phyloP scores from a whole-genome alignment of 1,140 invertebrate species.

The Paramacrobiotus metropolitanus region DNA sequence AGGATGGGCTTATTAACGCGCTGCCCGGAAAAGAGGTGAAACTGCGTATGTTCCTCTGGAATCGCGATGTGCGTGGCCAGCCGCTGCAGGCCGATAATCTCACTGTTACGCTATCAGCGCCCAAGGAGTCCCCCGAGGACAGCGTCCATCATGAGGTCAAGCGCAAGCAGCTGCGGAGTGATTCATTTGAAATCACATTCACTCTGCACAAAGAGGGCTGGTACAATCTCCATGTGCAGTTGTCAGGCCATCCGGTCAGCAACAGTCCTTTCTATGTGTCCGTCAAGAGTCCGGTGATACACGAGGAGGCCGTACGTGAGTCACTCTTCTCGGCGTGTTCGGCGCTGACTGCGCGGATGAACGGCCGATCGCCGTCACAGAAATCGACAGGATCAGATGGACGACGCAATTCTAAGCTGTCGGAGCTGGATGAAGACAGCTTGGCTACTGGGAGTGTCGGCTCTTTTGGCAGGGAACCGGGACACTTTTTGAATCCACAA shows the following conservation, averaged over 20 bases:
- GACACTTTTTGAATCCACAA: constrained; percentile 35
- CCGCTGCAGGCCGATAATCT: background rate
- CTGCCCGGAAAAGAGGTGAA: background rate
- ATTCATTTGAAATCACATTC: constrained; percentile 27
- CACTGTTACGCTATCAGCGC: background rate
- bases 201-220: constrained; percentile 21
- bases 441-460: constrained; percentile 25
- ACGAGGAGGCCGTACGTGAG: constrained; percentile 14
- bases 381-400: constrained; percentile 5
- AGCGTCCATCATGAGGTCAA: background rate
- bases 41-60: background rate
- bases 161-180: constrained; percentile 28
- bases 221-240: constrained; percentile 23
- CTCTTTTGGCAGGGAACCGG: constrained; percentile 26
- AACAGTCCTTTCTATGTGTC: constrained; percentile 25
- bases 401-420: constrained; percentile 21
- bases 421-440: constrained; percentile 28
- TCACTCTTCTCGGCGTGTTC: constrained; percentile 16
- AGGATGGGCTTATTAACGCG: background rate
- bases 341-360: constrained; percentile 17
- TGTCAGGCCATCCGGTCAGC: constrained; percentile 26
- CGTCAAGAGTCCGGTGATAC: constrained; percentile 6
- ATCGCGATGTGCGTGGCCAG: background rate
- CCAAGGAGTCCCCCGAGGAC: background rate
- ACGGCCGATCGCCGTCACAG: constrained; percentile 20